These are phyloP conservation scores for Amphimallon solstitiale DNA, from an alignment of 2,888 invertebrate genomes.

Conservation along the genomic window DNA sequence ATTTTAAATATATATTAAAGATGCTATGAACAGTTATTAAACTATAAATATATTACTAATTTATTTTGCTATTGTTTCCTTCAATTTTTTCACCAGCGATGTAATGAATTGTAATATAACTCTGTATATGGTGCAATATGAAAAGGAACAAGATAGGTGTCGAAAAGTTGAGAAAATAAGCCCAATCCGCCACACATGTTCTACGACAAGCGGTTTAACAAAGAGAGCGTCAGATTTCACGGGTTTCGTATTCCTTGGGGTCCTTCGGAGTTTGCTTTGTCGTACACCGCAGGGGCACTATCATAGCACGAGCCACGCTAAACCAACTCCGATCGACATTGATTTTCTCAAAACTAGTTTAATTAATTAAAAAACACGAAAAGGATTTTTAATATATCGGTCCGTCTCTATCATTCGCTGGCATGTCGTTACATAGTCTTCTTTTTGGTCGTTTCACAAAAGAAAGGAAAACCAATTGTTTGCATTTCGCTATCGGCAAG, in stretches of 20 bases:
- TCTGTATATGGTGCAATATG: too few species aligned
- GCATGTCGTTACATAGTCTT: neutral
- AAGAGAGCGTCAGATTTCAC: slow-evolving; percentile 52
- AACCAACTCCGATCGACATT: neutral
- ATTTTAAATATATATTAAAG: too few species aligned
- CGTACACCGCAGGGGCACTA: slow-evolving; percentile 48
- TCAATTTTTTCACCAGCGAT: too few species aligned
- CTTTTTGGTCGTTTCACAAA: neutral
- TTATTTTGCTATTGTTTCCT: too few species aligned
- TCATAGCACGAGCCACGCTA: slow-evolving; percentile 51
- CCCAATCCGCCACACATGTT: slow-evolving; percentile 49
- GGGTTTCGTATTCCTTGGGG: slow-evolving; percentile 50
- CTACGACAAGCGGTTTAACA: slow-evolving; percentile 48
- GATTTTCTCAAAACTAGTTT: slow-evolving; percentile 24
- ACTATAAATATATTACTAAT: too few species aligned
- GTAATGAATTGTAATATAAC: too few species aligned
- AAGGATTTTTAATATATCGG: neutral
- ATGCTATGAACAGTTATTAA: too few species aligned
- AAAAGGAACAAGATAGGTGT: slow-evolving; percentile 41
- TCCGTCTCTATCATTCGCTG: neutral
- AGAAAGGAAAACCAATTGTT: slow-evolving; percentile 26
- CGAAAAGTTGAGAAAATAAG: slow-evolving; percentile 46
- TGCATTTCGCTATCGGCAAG: slow-evolving; percentile 38
- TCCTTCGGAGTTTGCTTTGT: slow-evolving; percentile 50
- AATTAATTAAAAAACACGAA: slow-evolving; percentile 27